Conservation (phyloP, 2,113 vertebrate genomes). For the Antennarius striatus region DNA sequence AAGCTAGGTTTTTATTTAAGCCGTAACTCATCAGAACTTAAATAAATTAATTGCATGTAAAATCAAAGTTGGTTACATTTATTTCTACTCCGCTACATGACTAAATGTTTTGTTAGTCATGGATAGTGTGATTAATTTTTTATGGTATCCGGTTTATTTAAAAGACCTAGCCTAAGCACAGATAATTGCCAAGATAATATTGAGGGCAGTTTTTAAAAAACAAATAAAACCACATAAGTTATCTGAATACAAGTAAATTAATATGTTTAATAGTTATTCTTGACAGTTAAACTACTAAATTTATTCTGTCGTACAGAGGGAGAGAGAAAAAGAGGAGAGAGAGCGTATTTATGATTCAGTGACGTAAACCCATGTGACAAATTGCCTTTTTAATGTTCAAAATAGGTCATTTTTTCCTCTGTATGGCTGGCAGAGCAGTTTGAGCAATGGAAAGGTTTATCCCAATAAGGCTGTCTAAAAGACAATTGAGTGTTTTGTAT, state of each 20-base stretch:
- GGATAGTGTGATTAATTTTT: neutral
- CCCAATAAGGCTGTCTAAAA: neutral
- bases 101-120: conserved; percentile 1
- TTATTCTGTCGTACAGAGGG: too few relatives aligned
- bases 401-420: neutral
- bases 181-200: conserved; percentile 1
- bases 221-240: neutral
- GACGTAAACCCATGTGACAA: neutral
- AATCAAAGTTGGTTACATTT: neutral
- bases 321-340: too few relatives aligned
- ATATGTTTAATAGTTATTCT: too few relatives aligned
- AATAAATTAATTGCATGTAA: neutral
- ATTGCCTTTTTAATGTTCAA: conserved; percentile 3
- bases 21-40: neutral
- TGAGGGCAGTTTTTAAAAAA: neutral
- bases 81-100: neutral
- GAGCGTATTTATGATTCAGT: neutral
- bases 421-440: neutral
- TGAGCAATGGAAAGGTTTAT: neutral
- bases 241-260: neutral
- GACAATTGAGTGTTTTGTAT: neutral
- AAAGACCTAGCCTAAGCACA: neutral
- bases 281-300: too few relatives aligned
- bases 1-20: neutral
- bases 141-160: neutral